Evolutionary conservation across 2,888 invertebrate species (phyloP), one percentile per base, ranked within the genome.

Genomic region (Drosophila imparisetae): DNA sequence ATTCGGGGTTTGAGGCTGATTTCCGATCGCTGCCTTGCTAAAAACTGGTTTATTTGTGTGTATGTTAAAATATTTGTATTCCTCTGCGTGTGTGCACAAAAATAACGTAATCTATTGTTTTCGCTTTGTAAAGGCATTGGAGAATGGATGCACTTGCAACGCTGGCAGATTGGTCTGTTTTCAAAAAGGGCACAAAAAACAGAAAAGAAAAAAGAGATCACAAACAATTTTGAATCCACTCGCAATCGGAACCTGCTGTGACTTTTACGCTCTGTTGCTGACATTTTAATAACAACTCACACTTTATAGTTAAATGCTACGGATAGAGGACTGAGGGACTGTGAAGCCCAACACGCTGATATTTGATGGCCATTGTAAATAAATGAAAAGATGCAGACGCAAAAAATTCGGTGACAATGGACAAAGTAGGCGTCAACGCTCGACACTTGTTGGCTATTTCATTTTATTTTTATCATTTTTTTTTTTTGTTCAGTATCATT

Each of bases 261-360:
- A 58, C 57, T 38, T 48, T 65, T 42, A n/a, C 36, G 45, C 50
- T 61, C 70, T 75, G 78, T 2, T 59, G 53, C 15, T 74, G 77
- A 75, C 66, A 54, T 64, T 69, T 74, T 58, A 61, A 66, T 69
- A 74, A 77, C 52, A 74, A 30, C 58, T 66, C 60, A 45, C 69
- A 54, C 60, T 49, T 53, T 48, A 60, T 59, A 74, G 67, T 69
- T 74, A 74, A 78, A 78, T 66, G 73, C 64, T 59, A 66, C 11
- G 24, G 45, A 42, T 36, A 38, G 68, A n/a, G n/a, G n/a, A 59
- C 29, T 24, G 40, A 21, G 49, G n/a, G 53, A 52, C 38, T 58
- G 42, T 61, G 49, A 62, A 58, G 27, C 34, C 18, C 32, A 49
- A 60, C 45, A 40, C 50, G 30, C 54, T 48, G 54, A 48, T 59